Evolutionary conservation across 2,113 vertebrate species (phyloP), one percentile per base, ranked within the genome.

Genomic region (Lepus americanus): DNA sequence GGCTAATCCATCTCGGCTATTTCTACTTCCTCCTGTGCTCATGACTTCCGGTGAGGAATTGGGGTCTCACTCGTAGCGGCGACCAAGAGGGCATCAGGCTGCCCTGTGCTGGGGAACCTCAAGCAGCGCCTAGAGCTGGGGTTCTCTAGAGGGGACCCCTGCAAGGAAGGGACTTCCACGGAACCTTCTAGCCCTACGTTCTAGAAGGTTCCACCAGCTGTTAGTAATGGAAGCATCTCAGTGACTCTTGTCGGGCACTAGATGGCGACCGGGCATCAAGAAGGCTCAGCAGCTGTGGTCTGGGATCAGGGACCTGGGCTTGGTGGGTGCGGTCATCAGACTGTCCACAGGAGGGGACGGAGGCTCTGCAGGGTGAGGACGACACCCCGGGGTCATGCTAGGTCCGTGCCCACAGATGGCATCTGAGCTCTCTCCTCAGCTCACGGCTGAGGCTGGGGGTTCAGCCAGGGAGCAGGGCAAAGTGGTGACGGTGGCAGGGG

Each of bases 221-320:
- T 8, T 90, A 3, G n/a, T 22, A 29, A 11, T 0, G 8, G 8
- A 6, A 67, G 66, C 70, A 19, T 3, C 0, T 76, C 90, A 51
- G 76, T 96, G 84, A 49, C 87, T 55, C 61, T 9, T 16, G 0
- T 12, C 0, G 0, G 63, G 39, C 96, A 80, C 97, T 97, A 96
- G 96, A 36, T 93, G 97, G 97, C 77, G 19, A 22, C 59, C 27
- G 59, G 80, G 53, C 76, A 78, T 23, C 49, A 11, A 25, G 19
- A 64, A 55, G 79, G 33, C 49, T 12, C 66, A 51, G 2, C 67
- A 0, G 9, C 10, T 0, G 17, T 13, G 23, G 23, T 59, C 36
- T 36, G 78, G 55, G 49, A 17, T 17, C 31, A 9, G 33, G 19
- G 82, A 1, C 22, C 25, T 64, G 72, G 14, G 39, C 12, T 44